Percentiles rank a stretch among this genome's conserved stretches.
These are phyloP conservation scores for Folsomia candida DNA, from an alignment of 2,888 invertebrate species.

Conservation along the genomic window DNA sequence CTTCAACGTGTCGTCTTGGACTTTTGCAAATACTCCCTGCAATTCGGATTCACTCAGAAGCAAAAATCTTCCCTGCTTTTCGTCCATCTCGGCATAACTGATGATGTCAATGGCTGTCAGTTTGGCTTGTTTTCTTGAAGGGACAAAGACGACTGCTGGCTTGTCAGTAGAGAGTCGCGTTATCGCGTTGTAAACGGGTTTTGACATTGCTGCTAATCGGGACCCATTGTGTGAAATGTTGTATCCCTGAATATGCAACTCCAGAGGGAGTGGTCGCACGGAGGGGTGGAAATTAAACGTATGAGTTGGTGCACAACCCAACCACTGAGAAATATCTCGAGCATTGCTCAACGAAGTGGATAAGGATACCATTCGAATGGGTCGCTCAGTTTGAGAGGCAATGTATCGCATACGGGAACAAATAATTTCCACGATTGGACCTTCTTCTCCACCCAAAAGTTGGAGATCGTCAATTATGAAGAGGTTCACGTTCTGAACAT, in stretches of 20 bases:
- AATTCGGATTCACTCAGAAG: conserved; percentile 83
- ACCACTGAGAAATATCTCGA: conserved; percentile 91
- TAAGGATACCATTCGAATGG: conserved; percentile 88
- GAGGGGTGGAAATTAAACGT: conserved; percentile 99
- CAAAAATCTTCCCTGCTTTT: conserved; percentile 81
- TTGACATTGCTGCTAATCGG: conserved; percentile 94
- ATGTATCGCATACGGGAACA: conserved; percentile 89
- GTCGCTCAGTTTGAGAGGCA: conserved; percentile 84
- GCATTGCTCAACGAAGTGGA: conserved; percentile 93
- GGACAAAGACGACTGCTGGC: conserved; percentile 87
- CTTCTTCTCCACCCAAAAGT: conserved; percentile 81
- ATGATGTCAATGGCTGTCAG: conserved; percentile 94
- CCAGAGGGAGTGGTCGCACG: conserved; percentile 89
- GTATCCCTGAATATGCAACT: conserved; percentile 93
- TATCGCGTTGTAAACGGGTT: conserved; percentile 93
- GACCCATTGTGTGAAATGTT: conserved; percentile 97
- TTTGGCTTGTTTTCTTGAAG: conserved; percentile 83
- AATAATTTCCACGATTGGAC: conserved; percentile 90
- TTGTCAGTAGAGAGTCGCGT: conserved; percentile 76
- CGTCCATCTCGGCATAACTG: conserved; percentile 88
- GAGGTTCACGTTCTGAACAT: conserved; percentile 92
- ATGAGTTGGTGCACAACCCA: conserved; percentile 87
- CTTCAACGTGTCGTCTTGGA: conserved; percentile 84
- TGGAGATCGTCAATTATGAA: conserved; percentile 97
- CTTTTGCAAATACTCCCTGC: conserved; percentile 79